Evolutionary conservation across 2,888 invertebrate species (phyloP), one percentile per base, ranked within the genome.

Genomic region (Spialia ferax): DNA sequence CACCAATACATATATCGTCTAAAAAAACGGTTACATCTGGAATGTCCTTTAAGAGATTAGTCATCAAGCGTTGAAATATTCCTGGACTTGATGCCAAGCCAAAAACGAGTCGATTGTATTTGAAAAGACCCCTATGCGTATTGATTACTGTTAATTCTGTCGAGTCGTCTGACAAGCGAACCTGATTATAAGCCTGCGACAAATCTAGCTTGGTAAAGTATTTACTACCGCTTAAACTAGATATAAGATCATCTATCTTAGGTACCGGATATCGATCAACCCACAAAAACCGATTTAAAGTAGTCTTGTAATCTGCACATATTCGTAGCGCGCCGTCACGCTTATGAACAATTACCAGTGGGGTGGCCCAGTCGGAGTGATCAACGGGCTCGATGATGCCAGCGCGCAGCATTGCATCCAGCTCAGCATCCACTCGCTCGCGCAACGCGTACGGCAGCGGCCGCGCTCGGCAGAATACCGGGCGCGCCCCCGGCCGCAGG

Each of bases 391-490:
- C 23, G n/a, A 60, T 60, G 18, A 60, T 11, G 18, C 60, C 60
- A 1, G 15, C 26, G 11, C 29, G 4, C 29, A 29, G 26, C 48
- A 60, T 48, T 15, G 26, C 18, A 8, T 29, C 26, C 29, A 60
- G 48, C 48, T 60, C 60, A 20, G 45, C 60, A 10, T 60, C 60
- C 18, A 60, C 48, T 10, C 26, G 60, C 13, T 22, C 15, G 22
- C 59, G 59, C 15, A 60, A 22, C 45, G 59, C 59, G 15, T 26
- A 26, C 15, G 59, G 59, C 59, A 60, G 45, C 15, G 59, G 60
- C 2, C 60, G 48, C 13, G 60, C 60, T 18, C 60, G 60, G 26
- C 29, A 29, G 48, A 29, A 60, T 3, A 60, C 48, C 11, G 60
- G 60, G 18, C n/a, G 13, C 15, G 60, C 60, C 0, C 13, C 60